These are phyloP conservation scores for Pedionomus torquatus DNA, from an alignment of 2,113 vertebrate species.

Conservation along the genomic window DNA sequence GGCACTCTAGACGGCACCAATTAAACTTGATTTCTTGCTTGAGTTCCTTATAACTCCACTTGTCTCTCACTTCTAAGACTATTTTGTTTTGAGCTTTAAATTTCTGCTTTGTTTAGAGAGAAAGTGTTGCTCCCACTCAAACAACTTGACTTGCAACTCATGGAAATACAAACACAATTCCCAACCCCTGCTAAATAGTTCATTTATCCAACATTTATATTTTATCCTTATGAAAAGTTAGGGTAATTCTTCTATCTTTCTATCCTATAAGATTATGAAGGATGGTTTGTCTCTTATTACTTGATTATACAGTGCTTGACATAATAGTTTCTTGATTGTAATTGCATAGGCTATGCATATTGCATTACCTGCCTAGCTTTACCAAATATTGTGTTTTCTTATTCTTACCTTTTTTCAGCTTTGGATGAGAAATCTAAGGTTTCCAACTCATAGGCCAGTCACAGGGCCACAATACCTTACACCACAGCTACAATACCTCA, in stretches of 20 bases:
- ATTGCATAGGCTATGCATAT: background rate
- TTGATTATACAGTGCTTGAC: constrained; percentile 3
- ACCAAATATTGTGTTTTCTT: background rate
- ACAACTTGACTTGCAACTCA: background rate
- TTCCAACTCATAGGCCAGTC: background rate
- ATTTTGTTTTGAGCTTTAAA: background rate
- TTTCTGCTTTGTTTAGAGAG: constrained; percentile 5
- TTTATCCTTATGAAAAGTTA: background rate
- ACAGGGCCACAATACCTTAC: background rate
- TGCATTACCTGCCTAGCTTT: constrained; percentile 7
- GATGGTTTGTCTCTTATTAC: background rate
- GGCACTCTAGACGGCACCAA: constrained; percentile 9
- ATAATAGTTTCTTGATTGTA: constrained; percentile 21
- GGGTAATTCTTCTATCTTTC: background rate
- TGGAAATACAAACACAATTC: background rate
- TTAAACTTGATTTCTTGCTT: constrained; percentile 51
- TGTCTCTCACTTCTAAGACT: constrained; percentile 25
- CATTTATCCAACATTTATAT: background rate
- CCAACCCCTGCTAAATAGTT: background rate
- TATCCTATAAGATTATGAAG: background rate
- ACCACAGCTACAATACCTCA: background rate
- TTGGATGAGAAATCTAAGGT: background rate
- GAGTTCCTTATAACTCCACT: background rate
- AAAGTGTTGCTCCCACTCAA: background rate
- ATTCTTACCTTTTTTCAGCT: background rate